Evolutionary conservation across 1,140 invertebrate genomes (phyloP), one percentile per base, ranked within the genome.

Genomic region (Venustaconcha ellipsiformis): DNA sequence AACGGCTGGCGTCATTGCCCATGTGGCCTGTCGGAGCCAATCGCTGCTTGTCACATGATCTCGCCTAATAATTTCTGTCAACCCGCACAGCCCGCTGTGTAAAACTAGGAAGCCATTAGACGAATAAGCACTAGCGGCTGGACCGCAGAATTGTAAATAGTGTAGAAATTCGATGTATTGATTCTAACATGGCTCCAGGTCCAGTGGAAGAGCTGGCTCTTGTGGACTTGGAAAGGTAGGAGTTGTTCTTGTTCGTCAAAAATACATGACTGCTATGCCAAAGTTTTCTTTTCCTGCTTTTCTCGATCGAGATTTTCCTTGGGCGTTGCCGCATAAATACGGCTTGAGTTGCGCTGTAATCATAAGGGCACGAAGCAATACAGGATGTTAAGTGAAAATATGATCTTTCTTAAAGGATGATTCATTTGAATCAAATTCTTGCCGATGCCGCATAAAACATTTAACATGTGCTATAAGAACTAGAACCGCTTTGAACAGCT

Each of bases 141-240:
- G 37, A 48, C 37, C 37, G 37, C 37, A 48, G 37, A 48, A 6
- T 48, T 48, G 37, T 48, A 48, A 48, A 48, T 48, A 48, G 37
- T 48, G 37, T 48, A 48, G 37, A 48, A 48, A 48, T 48, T 48
- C 37, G 37, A 48, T 48, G 37, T 48, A 48, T 48, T 48, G 37
- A 48, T 48, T 48, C 11, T 64, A 82, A 69, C 76, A 86, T 86
- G 84, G 82, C 81, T 73, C 83, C 84, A 62, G 80, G 83, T 82
- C 82, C 84, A 30, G 81, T 87, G 11, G 86, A 87, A 80, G 86
- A 87, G 72, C 78, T 87, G 78, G 82, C 81, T 78, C 80, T 86
- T 60, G 74, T 83, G 70, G 86, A 87, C 70, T 77, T 87, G 65
- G 86, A 87, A 76, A 84, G 86, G 86, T 87, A 82, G 74, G 84